These are phyloP conservation scores for Parotia lawesii DNA, from an alignment of 2,113 vertebrate species.

Conservation along the genomic window DNA sequence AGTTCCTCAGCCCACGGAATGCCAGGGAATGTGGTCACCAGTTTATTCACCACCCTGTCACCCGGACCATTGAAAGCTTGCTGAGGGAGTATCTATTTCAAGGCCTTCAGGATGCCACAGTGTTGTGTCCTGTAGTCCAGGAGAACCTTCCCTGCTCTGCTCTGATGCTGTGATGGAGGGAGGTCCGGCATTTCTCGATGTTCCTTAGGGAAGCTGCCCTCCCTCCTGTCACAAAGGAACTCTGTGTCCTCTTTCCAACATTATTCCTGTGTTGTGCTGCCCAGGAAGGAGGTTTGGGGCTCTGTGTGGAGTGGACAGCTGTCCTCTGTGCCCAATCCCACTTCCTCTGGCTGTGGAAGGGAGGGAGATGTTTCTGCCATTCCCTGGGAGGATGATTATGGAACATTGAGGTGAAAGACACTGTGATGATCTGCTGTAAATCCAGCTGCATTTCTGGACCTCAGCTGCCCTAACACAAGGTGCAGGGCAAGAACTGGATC, in stretches of 20 bases:
- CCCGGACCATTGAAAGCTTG: background rate
- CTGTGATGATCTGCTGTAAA: background rate
- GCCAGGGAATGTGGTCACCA: background rate
- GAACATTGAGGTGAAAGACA: accelerated
- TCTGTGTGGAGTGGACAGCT: background rate
- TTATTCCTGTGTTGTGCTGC: background rate
- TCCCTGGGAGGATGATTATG: background rate
- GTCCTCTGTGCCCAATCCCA: too few species aligned
- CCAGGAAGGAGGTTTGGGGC: background rate
- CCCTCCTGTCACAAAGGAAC: background rate
- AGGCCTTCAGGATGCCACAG: background rate
- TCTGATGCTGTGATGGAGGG: background rate
- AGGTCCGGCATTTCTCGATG: accelerated
- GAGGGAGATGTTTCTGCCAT: background rate
- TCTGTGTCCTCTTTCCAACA: background rate
- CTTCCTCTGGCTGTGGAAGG: background rate
- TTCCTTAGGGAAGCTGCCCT: background rate
- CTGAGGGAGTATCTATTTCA: background rate
- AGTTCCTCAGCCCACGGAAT: background rate
- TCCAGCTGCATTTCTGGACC: background rate
- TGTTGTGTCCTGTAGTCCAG: background rate
- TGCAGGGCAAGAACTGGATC: background rate
- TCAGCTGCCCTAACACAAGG: background rate
- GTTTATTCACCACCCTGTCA: background rate
- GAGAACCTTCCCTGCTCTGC: background rate